A percentile compares a stretch with the other conserved stretches of the same genome.
Evolutionary conservation across 1,140 invertebrate genomes (phyloP).

Genomic region (Bombus confusus): DNA sequence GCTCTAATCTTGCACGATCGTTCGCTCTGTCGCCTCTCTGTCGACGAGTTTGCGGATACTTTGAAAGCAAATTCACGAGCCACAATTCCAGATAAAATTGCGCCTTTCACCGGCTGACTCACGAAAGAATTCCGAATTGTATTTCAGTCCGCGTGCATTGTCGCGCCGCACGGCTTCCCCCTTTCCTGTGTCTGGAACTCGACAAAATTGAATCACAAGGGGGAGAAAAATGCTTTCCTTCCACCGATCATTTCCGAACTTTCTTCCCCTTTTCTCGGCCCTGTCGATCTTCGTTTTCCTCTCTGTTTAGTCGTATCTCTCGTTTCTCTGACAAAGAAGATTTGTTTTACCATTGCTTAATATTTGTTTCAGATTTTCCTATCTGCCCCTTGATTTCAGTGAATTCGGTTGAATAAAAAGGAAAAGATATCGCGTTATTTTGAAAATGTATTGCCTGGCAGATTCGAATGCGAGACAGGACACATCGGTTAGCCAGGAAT

Average conservation of each 20-base stretch:
- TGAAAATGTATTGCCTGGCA: background rate
- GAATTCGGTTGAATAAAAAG: background rate
- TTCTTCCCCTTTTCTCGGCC: background rate
- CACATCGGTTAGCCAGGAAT: constrained; percentile 18
- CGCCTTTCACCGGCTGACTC: constrained; percentile 2
- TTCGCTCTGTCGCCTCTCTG: constrained; percentile 33
- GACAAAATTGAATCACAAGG: constrained; percentile 17
- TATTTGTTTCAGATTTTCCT: background rate
- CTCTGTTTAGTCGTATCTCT: background rate
- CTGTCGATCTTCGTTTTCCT: background rate
- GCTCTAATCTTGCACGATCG: constrained; percentile 32
- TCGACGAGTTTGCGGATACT: constrained; percentile 43
- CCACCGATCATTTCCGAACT: background rate
- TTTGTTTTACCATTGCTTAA: background rate
- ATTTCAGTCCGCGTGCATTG: constrained; percentile 11
- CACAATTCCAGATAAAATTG: constrained; percentile 50
- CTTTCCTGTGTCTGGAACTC: background rate
- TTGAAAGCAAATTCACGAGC: constrained; percentile 37
- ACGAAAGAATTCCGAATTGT: constrained; percentile 34
- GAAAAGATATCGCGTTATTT: background rate
- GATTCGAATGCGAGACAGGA: background rate
- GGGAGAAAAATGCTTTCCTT: background rate
- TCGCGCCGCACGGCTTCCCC: background rate
- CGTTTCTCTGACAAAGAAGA: background rate
- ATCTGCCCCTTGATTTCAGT: background rate